These are phyloP conservation scores for Mesocentrotus franciscanus DNA, from an alignment of 53 echinoderm and acorn worm genomes.

Conservation along the genomic window DNA sequence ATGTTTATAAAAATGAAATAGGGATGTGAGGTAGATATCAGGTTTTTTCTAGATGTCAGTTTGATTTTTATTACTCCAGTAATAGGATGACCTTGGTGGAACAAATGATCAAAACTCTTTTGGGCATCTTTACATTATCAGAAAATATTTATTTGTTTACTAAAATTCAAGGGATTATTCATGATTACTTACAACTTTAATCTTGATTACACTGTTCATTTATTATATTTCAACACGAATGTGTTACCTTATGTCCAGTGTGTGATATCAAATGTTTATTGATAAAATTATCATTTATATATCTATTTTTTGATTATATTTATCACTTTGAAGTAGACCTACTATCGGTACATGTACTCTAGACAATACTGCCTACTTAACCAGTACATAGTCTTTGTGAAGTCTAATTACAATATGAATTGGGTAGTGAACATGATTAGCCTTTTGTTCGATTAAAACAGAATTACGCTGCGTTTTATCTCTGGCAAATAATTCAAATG, in stretches of 20 bases:
- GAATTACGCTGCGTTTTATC: too few relatives aligned
- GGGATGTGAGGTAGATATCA: too few relatives aligned
- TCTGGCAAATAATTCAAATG: too few relatives aligned
- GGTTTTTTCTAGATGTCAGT: too few relatives aligned
- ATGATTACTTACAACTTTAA: background rate
- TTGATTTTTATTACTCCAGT: too few relatives aligned
- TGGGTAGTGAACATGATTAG: background rate
- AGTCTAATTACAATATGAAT: background rate
- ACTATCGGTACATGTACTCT: background rate
- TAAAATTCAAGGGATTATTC: background rate
- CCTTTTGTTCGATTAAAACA: too few relatives aligned
- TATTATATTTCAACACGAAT: background rate
- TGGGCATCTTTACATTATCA: background rate
- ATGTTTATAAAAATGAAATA: too few relatives aligned
- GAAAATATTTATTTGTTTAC: too few relatives aligned
- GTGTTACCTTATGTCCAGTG: background rate
- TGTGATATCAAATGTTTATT: background rate
- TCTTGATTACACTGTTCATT: background rate
- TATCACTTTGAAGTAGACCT: background rate
- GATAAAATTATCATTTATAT: background rate
- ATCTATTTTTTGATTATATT: background rate
- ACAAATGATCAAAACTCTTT: background rate
- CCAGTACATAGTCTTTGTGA: background rate
- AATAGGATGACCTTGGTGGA: background rate
- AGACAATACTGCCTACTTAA: background rate